Evolutionary conservation across 2,888 invertebrate genomes (phyloP), one percentile per base, ranked within the genome.

Genomic region (Trichopoda pennipes): DNA sequence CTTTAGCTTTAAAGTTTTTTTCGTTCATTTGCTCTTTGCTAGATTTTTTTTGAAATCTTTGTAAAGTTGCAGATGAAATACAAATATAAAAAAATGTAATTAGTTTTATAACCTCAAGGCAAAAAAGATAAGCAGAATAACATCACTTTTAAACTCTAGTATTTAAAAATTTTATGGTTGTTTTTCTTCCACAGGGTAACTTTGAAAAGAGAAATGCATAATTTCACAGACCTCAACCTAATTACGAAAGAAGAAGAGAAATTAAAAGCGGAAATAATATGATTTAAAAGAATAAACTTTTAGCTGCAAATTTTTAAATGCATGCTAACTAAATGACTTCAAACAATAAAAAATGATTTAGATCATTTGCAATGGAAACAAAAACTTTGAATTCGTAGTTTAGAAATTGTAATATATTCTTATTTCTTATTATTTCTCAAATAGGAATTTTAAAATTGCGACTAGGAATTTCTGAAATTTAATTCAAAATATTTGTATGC

Each of bases 21-120:
- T 61, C n/a, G 42, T 53, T 23, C 17, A 28, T 61, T 60, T 23
- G 28, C 32, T 55, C 14, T 64, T 44, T 16, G 44, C 16, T 42
- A 35, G 14, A 16, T 61, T 69, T 42, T 19, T 51, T 51, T n/a
- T n/a, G n/a, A 60, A 42, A 28, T 70, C 58, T 53, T 56, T 60
- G 35, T 35, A 51, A 44, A 61, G 56, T 75, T 32, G 58, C 47
- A 56, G 17, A 56, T 16, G 44, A 44, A 35, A 63, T 84, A 85
- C 83, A 85, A 81, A 85, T 84, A 85, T 86, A 85, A 55, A 49
- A 49, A 49, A 49, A 69, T 89, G 86, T 88, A 88, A 88, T 88
- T 88, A 88, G 89, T 89, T 88, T 88, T 87, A 86, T 87, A 86
- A 87, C 87, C 88, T 78, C 84, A 86, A 88, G 89, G 86, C 84